A percentile compares a stretch with the other conserved stretches of the same genome.
Evolutionary conservation across 2,888 invertebrate genomes (phyloP).

Genomic region (Acronicta leporina): DNA sequence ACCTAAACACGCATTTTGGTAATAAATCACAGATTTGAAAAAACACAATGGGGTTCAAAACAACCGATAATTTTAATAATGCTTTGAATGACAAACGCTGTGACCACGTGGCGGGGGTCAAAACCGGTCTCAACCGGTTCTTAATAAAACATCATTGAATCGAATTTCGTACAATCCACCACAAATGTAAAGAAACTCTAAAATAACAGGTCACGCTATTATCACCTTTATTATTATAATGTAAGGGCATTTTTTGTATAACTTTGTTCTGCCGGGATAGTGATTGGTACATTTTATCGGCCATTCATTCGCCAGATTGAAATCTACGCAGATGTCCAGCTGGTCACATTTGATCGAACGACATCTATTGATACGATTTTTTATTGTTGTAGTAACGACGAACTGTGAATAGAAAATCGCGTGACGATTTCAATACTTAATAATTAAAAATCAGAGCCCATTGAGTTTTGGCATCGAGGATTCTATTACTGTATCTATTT

Average conservation of each 20-base stretch:
- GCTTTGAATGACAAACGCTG: conserved; percentile 76
- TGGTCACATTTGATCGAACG: conserved; percentile 70
- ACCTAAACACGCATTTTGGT: conserved; percentile 25
- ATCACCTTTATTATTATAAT: conserved; percentile 32
- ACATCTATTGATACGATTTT: conserved; percentile 76
- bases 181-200: conserved; percentile 45
- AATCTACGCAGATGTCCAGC: conserved; percentile 76
- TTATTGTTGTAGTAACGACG: conserved; percentile 63
- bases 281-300: conserved; percentile 57
- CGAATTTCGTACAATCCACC: conserved; percentile 74
- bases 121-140: conserved; percentile 84
- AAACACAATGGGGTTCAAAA: conserved; percentile 72
- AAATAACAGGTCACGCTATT: conserved; percentile 39
- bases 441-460: conserved; percentile 17
- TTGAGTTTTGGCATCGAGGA: conserved; percentile 18
- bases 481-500: conserved; percentile 41
- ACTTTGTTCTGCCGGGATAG: conserved; percentile 16
- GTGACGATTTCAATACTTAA: conserved; percentile 56
- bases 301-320: conserved; percentile 66
- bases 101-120: conserved; percentile 86
- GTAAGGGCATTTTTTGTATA: conserved; percentile 38
- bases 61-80: conserved; percentile 82
- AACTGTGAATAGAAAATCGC: conserved; percentile 44
- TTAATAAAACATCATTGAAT: conserved; percentile 84
- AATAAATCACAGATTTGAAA: conserved; percentile 63